Evolutionary conservation across 2,113 vertebrate species (phyloP).

Genomic region (Campylomormyrus tamandua): DNA sequence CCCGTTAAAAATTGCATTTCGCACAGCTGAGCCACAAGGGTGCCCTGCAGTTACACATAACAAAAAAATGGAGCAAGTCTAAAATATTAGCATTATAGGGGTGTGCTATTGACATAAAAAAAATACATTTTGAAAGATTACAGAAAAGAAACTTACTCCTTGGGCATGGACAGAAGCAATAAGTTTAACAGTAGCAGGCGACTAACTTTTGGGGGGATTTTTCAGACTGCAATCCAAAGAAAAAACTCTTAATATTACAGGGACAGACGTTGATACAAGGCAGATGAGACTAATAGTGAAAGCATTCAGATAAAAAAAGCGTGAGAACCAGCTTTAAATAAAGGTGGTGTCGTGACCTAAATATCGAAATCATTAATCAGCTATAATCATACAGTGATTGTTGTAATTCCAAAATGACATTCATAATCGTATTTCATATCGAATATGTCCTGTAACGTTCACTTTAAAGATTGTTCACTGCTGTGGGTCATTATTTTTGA

Average conservation of each 20-base stretch:
- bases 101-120: background rate
- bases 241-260: background rate
- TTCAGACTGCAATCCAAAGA: background rate
- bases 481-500: background rate
- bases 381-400: background rate
- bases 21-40: background rate
- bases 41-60: background rate
- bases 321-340: background rate
- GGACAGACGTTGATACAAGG: background rate
- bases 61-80: background rate
- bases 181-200: background rate
- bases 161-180: background rate
- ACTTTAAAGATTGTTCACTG: background rate
- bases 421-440: background rate
- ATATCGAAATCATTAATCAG: background rate
- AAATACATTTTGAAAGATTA: background rate
- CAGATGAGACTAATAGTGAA: background rate
- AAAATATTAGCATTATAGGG: background rate
- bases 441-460: background rate
- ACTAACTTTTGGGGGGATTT: background rate
- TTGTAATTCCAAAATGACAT: background rate
- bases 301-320: background rate
- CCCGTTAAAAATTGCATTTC: background rate
- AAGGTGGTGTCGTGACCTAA: background rate
- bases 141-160: background rate